Evolutionary conservation across 2,888 invertebrate species (phyloP).

Genomic region (Nudaria mundana): DNA sequence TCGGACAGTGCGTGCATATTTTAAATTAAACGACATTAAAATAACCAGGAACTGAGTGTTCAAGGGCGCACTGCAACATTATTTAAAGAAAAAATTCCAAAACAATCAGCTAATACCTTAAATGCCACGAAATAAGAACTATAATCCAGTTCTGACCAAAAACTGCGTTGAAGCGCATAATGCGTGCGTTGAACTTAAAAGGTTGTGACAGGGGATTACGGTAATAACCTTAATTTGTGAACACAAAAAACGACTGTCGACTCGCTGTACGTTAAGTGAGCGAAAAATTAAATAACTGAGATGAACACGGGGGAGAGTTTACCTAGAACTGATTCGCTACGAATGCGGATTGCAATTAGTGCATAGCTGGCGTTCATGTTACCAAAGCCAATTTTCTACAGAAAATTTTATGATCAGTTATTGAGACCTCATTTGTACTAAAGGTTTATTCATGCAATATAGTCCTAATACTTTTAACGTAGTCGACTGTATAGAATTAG

Average conservation of each 20-base stretch:
- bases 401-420: too few relatives aligned
- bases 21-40: conserved; percentile 71
- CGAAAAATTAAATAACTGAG: conserved; percentile 56
- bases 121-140: conserved; percentile 46
- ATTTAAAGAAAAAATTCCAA: conserved; percentile 53
- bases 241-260: conserved; percentile 67
- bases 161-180: conserved; percentile 44
- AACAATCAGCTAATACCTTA: conserved; percentile 52
- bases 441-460: too few relatives aligned
- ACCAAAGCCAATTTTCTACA: conserved; percentile 51
- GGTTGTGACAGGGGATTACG: conserved; percentile 74
- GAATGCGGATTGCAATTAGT: conserved; percentile 51
- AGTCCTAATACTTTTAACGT: too few relatives aligned
- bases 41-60: conserved; percentile 62
- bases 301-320: conserved; percentile 26
- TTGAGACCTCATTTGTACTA: too few relatives aligned
- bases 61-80: conserved; percentile 65
- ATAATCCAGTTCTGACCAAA: conserved; percentile 38
- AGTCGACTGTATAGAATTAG: too few relatives aligned
- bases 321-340: conserved; percentile 38
- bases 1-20: conserved; percentile 51
- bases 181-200: conserved; percentile 75
- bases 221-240: conserved; percentile 77
- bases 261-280: conserved; percentile 49
- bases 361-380: conserved; percentile 36